These are phyloP conservation scores for Ametastegia equiseti DNA, from an alignment of 2,888 invertebrate species.

Conservation along the genomic window DNA sequence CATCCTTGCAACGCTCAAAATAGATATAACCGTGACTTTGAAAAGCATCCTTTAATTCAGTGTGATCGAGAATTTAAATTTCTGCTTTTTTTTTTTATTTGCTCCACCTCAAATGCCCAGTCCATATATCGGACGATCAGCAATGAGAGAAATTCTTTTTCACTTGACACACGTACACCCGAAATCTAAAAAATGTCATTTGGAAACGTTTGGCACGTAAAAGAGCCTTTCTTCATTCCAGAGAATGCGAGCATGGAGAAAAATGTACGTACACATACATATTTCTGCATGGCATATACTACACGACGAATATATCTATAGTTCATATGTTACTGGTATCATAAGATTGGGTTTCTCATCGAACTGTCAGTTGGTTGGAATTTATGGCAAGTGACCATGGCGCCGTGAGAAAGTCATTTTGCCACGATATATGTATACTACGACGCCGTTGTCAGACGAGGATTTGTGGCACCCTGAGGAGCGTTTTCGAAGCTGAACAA, in stretches of 20 bases:
- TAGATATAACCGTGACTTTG: not conserved
- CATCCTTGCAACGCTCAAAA: not conserved
- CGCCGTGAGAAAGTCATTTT: constrained; percentile 45
- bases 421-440: constrained; percentile 9
- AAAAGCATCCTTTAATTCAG: not conserved
- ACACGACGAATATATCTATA: not conserved
- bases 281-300: not conserved
- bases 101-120: not conserved
- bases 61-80: not conserved
- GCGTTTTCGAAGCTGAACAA: constrained; percentile 30
- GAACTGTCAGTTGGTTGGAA: constrained; percentile 32
- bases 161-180: not conserved
- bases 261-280: not conserved
- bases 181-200: not conserved
- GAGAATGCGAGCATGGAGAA: not conserved
- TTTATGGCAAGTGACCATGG: constrained; percentile 42
- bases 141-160: not conserved
- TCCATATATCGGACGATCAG: not conserved
- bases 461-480: constrained; percentile 29
- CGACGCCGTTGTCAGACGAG: constrained; percentile 35
- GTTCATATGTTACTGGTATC: constrained; percentile 12
- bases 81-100: not conserved
- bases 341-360: constrained; percentile 34
- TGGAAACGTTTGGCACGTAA: not conserved
- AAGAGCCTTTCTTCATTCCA: not conserved